phyloP scores from a whole-genome alignment of 2,888 invertebrate genomes.

The Phyllotreta striolata region DNA sequence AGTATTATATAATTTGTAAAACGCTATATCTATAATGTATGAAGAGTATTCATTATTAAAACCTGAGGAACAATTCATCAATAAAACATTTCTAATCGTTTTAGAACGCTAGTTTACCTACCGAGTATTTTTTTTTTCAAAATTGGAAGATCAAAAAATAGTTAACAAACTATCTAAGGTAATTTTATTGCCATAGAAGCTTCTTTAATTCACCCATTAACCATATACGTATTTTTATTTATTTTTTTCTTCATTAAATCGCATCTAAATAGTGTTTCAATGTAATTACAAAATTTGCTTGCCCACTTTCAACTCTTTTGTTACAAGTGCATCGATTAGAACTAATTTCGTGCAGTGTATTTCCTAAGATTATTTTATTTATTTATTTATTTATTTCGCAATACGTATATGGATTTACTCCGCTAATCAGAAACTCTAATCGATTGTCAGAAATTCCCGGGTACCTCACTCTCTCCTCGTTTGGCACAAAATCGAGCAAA shows the following conservation, averaged over 20 bases:
- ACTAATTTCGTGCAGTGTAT: slow-evolving; percentile 5
- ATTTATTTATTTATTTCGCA: slow-evolving; percentile 5
- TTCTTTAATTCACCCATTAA: slow-evolving; percentile 3
- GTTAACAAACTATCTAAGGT: slow-evolving; percentile 2
- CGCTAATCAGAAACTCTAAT: slow-evolving; percentile 2
- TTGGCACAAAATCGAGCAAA: too few relatives aligned
- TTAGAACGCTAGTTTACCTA: not conserved
- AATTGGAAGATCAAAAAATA: slow-evolving; percentile 19
- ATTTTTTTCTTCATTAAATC: not conserved
- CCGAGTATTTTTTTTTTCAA: slow-evolving; percentile 3
- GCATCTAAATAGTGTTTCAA: slow-evolving; percentile 1
- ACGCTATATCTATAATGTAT: too few relatives aligned
- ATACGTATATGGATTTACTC: slow-evolving; percentile 11
- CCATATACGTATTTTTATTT: slow-evolving; percentile 15
- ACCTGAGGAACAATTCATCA: slow-evolving; percentile 13
- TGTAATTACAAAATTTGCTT: slow-evolving; percentile 1
- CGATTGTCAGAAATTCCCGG: not conserved
- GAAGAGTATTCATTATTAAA: slow-evolving; percentile 3
- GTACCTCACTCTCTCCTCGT: too few relatives aligned
- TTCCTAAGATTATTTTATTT: not conserved
- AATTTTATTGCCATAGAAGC: slow-evolving; percentile 16
- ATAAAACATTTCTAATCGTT: not conserved
- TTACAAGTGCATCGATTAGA: slow-evolving; percentile 2
- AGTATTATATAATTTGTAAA: too few relatives aligned
- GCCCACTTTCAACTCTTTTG: slow-evolving; percentile 17